Conservation (phyloP, 2,113 vertebrate genomes). For the Cyanoderma ruficeps region DNA sequence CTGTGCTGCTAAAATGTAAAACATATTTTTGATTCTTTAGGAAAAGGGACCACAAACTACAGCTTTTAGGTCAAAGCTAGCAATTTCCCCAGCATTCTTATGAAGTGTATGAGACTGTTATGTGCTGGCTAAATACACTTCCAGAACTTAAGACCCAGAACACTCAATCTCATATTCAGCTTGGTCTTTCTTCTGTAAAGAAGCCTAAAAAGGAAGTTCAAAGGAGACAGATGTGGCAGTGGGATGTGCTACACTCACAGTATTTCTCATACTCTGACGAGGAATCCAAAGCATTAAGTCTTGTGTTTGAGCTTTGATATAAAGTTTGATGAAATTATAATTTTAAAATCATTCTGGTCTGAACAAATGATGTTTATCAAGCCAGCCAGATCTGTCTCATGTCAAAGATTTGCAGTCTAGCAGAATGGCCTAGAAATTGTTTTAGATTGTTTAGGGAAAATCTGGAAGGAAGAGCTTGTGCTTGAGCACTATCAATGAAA, state of each 20-base stretch:
- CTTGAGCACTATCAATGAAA: neutral
- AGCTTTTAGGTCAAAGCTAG: neutral
- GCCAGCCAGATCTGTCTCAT: neutral
- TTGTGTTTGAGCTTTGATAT: neutral
- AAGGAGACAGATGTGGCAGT: neutral
- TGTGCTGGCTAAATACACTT: neutral
- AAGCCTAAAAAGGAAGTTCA: neutral
- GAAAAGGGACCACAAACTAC: neutral
- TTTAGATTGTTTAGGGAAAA: neutral
- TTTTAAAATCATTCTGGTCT: neutral
- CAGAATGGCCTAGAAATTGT: neutral
- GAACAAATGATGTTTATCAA: neutral
- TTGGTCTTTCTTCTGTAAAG: neutral
- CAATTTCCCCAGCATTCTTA: neutral
- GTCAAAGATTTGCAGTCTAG: neutral
- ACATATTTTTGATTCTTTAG: neutral
- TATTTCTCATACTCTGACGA: neutral
- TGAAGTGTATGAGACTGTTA: neutral
- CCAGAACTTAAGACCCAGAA: neutral
- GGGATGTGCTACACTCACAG: neutral
- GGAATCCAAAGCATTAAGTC: neutral
- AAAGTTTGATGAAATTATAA: neutral
- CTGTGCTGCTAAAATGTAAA: neutral
- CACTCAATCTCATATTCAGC: neutral
- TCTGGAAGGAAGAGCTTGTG: neutral